Evolutionary conservation across 2,888 invertebrate species (phyloP).

Genomic region (Drosophila villosipedis): DNA sequence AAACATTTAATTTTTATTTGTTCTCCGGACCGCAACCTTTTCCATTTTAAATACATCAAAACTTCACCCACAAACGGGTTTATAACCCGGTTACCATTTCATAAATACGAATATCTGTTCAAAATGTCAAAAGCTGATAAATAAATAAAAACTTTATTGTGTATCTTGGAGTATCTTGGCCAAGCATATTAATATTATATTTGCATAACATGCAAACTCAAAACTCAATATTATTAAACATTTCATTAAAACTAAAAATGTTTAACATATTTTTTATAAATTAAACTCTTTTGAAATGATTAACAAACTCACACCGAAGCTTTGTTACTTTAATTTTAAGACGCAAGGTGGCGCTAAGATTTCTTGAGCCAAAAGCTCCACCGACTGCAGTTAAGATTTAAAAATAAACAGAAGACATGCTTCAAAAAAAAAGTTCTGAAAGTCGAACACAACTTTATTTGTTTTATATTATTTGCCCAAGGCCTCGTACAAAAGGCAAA

Average conservation of each 20-base stretch:
- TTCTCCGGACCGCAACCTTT: neutral
- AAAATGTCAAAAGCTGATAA: conserved; percentile 1
- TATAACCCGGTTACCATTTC: neutral
- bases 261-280: neutral
- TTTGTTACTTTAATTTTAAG: neutral
- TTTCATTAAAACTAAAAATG: neutral
- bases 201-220: neutral
- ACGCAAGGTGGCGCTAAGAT: conserved; percentile 35
- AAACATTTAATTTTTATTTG: conserved; percentile 16
- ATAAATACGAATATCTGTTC: neutral
- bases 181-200: neutral
- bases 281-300: neutral
- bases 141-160: neutral
- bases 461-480: neutral
- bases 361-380: conserved; percentile 17
- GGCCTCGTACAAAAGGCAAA: neutral
- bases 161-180: neutral
- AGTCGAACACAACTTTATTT: neutral
- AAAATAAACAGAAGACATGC: conserved; percentile 6
- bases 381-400: conserved; percentile 17
- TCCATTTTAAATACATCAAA: neutral
- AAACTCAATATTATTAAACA: neutral
- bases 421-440: neutral
- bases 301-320: conserved; percentile 12
- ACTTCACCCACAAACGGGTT: neutral